Base-by-base conservation (phyloP, 2,113 vertebrate genomes). In the Malurus melanocephalus region DNA sequence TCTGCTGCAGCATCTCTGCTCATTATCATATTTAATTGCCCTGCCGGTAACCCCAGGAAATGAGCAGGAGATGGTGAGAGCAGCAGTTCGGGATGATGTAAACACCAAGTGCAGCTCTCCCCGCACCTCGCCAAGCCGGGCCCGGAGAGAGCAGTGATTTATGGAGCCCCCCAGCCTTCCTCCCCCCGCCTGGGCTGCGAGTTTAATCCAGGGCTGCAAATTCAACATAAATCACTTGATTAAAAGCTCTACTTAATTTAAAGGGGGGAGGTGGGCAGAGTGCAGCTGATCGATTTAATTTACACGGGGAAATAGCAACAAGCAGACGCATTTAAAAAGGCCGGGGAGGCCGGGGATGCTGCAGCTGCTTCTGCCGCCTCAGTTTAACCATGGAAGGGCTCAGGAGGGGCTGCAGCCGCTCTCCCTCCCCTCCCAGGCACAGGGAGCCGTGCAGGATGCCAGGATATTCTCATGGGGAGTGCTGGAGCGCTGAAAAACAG, bases 11-110 rank as follows among this genome's bases (percentile, higher is more conserved):
- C 93, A 79, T 74, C 95, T 95, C 89, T 90, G 93, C 61, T 61
- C 95, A 97, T 98, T 97, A 96, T 96, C 96, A 97, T 97, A 95
- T 97, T 97, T 96, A 98, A 98, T 97, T 93, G 95, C 92, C 95
- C 95, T 94, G 72, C 83, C 49, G 82, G 94, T 94, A 96, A 97
- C 97, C 95, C 45, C 80, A 78, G 88, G 91, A 94, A 97, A 96
- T 65, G 76, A 94, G 81, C 73, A 90, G 71, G 61, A 64, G 94
- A 91, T 78, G 56, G 81, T 85, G 96, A 94, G 78, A 89, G 92
- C 85, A 52, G 76, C 61, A 38, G 52, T 74, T 92, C 35, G 75
- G 75, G 87, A 55, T 85, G 93, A 91, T 92, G 93, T 94, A 95
- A 97, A 97, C 95, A 96, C 55, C 52, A 95, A 93, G 95, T 88